Evolutionary conservation across 2,797 vertebrate species (phyloP).

Genomic region (Lophius americanus): DNA sequence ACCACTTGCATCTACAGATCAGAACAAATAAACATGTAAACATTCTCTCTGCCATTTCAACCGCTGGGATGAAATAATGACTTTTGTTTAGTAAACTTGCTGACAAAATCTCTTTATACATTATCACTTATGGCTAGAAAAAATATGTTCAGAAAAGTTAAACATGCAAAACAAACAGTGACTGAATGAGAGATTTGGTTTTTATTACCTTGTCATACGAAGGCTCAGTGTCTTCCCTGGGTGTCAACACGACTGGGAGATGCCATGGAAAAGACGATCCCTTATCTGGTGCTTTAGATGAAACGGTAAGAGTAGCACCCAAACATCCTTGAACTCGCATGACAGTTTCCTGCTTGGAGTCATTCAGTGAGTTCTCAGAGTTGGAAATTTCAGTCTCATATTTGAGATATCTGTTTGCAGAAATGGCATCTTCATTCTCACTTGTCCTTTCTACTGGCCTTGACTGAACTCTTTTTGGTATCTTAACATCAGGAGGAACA

Average conservation of each 20-base stretch:
- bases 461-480: slow-evolving; percentile 62
- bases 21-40: slow-evolving; percentile 15
- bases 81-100: background rate
- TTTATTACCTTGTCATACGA: slow-evolving; percentile 57
- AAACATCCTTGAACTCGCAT: background rate
- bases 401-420: slow-evolving; percentile 13
- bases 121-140: background rate
- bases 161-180: background rate
- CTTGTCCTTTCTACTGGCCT: background rate
- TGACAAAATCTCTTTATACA: background rate
- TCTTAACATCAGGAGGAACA: slow-evolving; percentile 62
- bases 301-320: background rate
- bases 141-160: background rate
- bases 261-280: background rate
- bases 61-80: background rate
- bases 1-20: slow-evolving; percentile 85
- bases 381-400: slow-evolving; percentile 3
- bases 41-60: background rate
- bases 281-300: slow-evolving; percentile 16
- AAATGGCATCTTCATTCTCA: background rate
- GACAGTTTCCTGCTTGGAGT: slow-evolving; percentile 7
- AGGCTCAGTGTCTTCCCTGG: background rate
- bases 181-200: background rate
- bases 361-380: background rate
- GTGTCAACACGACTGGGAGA: background rate